These are phyloP conservation scores for Xestia c-nigrum DNA, from an alignment of 2,888 invertebrate genomes.

Conservation along the genomic window DNA sequence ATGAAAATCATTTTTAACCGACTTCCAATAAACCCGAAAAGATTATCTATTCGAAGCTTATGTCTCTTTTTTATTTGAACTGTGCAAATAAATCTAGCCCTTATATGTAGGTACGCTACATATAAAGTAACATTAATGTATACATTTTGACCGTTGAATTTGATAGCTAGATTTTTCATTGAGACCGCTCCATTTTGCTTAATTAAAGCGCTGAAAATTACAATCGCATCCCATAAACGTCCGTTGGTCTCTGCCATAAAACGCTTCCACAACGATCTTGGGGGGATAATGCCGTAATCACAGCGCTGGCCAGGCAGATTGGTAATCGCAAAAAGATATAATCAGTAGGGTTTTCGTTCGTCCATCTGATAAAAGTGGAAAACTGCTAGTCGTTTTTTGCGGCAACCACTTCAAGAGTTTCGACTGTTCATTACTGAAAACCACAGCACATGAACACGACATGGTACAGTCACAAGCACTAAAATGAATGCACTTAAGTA, in stretches of 20 bases:
- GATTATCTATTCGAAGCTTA: conserved; percentile 1
- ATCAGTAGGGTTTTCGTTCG: conserved; percentile 29
- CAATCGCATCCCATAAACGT: conserved; percentile 42
- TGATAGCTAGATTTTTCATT: conserved; percentile 2
- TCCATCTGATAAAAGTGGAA: conserved; percentile 29
- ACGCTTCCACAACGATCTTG: conserved; percentile 53
- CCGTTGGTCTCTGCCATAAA: conserved; percentile 43
- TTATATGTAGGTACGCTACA: background rate
- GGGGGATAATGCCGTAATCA: conserved; percentile 41
- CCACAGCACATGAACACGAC: background rate
- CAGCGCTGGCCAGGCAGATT: conserved; percentile 41
- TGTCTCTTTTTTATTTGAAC: conserved; percentile 2
- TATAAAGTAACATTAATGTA: background rate
- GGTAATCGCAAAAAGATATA: conserved; percentile 53
- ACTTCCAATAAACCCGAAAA: background rate
- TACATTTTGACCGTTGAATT: conserved; percentile 17
- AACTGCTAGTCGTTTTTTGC: conserved; percentile 23
- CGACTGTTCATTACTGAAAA: background rate
- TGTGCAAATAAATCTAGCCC: background rate
- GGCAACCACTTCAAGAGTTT: conserved; percentile 1
- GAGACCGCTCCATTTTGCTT: conserved; percentile 15
- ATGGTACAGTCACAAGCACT: background rate
- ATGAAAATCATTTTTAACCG: conserved; percentile 14
- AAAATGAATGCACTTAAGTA: background rate
- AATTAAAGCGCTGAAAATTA: conserved; percentile 41